These are phyloP conservation scores for Reticulitermes speratus DNA, from an alignment of 1,140 invertebrate genomes.

Conservation along the genomic window DNA sequence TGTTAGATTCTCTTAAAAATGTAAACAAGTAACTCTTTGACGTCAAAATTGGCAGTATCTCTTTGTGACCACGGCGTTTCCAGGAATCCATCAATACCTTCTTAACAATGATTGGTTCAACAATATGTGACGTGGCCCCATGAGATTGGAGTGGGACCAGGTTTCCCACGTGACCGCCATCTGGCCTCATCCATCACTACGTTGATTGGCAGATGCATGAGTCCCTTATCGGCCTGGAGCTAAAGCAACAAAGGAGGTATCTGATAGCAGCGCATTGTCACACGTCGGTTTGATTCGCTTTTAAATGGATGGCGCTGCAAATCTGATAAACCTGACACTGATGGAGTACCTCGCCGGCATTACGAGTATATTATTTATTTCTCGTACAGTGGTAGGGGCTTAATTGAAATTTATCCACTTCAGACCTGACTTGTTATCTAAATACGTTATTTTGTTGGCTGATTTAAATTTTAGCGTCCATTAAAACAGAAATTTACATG, in stretches of 20 bases:
- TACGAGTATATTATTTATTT: too few relatives aligned
- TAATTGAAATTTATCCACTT: too few relatives aligned
- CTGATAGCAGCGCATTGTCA: neutral
- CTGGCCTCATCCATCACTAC: neutral
- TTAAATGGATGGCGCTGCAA: neutral
- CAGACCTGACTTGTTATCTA: too few relatives aligned
- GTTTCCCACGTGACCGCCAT: conserved; percentile 16
- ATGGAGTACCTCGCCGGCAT: neutral
- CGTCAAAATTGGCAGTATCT: neutral
- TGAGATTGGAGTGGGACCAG: neutral
- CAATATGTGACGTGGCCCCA: neutral
- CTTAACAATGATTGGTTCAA: conserved; percentile 12
- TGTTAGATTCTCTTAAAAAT: too few relatives aligned
- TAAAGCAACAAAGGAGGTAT: neutral
- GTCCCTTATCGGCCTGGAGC: neutral
- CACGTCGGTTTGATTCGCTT: neutral
- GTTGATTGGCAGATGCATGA: neutral
- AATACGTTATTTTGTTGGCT: too few relatives aligned
- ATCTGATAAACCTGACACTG: neutral
- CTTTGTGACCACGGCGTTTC: neutral
- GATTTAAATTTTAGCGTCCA: too few relatives aligned
- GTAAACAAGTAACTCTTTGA: neutral
- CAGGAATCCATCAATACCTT: neutral
- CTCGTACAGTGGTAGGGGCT: too few relatives aligned
- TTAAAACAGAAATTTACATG: too few relatives aligned